phyloP scores from a whole-genome alignment of 1,140 invertebrate species.

The Dinoponera quadriceps region DNA sequence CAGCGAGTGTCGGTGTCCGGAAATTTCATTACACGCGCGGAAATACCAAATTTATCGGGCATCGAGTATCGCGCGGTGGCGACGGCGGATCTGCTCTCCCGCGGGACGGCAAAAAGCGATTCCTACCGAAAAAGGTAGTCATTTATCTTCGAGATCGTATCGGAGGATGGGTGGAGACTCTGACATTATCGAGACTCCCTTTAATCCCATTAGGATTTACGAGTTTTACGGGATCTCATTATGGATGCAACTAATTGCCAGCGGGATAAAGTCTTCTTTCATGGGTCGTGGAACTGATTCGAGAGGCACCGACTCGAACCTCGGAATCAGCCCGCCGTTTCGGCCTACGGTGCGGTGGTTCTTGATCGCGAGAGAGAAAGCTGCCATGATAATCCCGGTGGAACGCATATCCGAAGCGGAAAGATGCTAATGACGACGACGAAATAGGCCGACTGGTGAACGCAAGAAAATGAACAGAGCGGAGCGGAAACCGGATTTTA shows the following conservation, averaged over 20 bases:
- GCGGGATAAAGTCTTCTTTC: slow-evolving; percentile 71
- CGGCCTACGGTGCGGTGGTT: background rate
- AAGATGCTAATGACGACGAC: background rate
- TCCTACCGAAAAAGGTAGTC: slow-evolving; percentile 24
- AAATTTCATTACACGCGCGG: slow-evolving; percentile 59
- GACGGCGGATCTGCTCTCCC: background rate
- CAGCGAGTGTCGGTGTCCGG: slow-evolving; percentile 39
- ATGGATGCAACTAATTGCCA: slow-evolving; percentile 73
- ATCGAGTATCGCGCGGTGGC: slow-evolving; percentile 30
- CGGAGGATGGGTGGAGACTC: slow-evolving; percentile 59
- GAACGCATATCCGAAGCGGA: background rate
- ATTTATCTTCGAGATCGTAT: slow-evolving; percentile 55
- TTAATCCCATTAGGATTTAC: slow-evolving; percentile 73
- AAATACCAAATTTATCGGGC: slow-evolving; percentile 56
- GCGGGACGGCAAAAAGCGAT: slow-evolving; percentile 40
- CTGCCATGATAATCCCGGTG: background rate
- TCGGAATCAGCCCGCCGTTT: slow-evolving; percentile 11
- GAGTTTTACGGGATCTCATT: slow-evolving; percentile 73
- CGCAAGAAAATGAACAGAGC: background rate
- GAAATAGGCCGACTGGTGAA: background rate
- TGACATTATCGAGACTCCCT: slow-evolving; percentile 50
- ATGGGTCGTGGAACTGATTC: slow-evolving; percentile 73
- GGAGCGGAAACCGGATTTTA: slow-evolving; percentile 30
- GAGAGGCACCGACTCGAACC: slow-evolving; percentile 47
- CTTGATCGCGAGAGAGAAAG: background rate